Conservation (phyloP, 2,888 invertebrate genomes). For the Eumacrocentrus americanus region DNA sequence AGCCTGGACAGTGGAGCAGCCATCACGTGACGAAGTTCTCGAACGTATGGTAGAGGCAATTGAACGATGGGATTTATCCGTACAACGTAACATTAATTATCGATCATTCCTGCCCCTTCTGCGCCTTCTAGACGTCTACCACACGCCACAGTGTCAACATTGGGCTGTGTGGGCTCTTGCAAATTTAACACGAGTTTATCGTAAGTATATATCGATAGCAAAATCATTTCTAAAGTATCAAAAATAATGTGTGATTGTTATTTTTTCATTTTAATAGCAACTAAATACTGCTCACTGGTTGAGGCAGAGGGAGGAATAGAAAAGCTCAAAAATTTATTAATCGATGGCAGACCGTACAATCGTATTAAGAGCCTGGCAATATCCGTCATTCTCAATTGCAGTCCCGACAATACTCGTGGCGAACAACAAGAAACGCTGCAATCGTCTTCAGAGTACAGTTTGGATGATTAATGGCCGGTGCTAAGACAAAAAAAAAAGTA, state of each 20-base stretch:
- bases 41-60: slow-evolving; percentile 81
- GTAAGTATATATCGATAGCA: slow-evolving; percentile 67
- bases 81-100: slow-evolving; percentile 95
- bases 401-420: slow-evolving; percentile 32
- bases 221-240: too few relatives aligned
- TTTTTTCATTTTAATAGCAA: slow-evolving; percentile 69
- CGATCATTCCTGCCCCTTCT: slow-evolving; percentile 94
- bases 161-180: slow-evolving; percentile 99
- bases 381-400: slow-evolving; percentile 73
- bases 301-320: slow-evolving; percentile 84
- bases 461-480: slow-evolving; percentile 32
- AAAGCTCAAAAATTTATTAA: slow-evolving; percentile 72
- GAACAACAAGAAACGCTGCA: slow-evolving; percentile 29
- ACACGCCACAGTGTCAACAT: slow-evolving; percentile 90
- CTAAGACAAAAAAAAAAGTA: slow-evolving; percentile 20
- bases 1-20: slow-evolving; percentile 79
- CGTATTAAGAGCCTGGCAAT: slow-evolving; percentile 74
- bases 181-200: slow-evolving; percentile 91
- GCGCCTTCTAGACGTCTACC: slow-evolving; percentile 78
- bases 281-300: slow-evolving; percentile 90
- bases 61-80: slow-evolving; percentile 84
- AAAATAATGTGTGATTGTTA: too few relatives aligned
- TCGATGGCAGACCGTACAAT: slow-evolving; percentile 69
- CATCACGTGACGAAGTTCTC: slow-evolving; percentile 75
- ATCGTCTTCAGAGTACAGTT: slow-evolving; percentile 35